These are phyloP conservation scores for Andricus curvator DNA, from an alignment of 2,888 invertebrate genomes.

Conservation along the genomic window DNA sequence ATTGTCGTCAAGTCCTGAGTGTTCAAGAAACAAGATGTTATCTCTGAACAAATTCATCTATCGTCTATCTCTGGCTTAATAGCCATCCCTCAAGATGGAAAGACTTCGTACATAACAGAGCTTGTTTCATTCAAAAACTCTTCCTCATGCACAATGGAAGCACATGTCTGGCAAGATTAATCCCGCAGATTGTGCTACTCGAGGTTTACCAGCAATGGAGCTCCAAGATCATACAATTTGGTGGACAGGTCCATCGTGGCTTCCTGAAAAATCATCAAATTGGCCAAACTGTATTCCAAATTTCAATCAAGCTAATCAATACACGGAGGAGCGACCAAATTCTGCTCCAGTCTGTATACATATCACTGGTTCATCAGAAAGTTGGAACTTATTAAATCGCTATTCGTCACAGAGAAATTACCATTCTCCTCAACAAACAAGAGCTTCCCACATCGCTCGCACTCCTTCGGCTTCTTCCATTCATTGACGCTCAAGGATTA, in stretches of 20 bases:
- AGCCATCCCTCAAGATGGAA: conserved; percentile 1
- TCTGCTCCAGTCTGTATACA: neutral
- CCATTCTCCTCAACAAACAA: neutral
- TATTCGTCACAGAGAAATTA: neutral
- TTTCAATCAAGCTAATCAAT: too few species aligned
- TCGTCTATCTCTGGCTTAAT: too few species aligned
- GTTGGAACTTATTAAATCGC: neutral
- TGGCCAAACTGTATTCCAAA: too few species aligned
- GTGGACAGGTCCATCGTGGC: too few species aligned
- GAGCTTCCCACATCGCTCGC: too few species aligned
- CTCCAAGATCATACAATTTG: neutral
- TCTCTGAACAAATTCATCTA: too few species aligned
- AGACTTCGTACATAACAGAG: neutral
- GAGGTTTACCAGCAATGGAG: neutral
- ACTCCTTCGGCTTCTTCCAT: too few species aligned
- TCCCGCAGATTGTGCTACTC: neutral
- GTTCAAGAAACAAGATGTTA: too few species aligned
- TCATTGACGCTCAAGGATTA: too few species aligned
- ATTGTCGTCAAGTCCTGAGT: too few species aligned
- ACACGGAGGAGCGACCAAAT: neutral
- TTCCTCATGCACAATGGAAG: neutral
- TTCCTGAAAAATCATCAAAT: too few species aligned
- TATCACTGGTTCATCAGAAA: neutral
- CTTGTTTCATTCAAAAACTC: neutral
- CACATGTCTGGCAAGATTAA: neutral